Evolutionary conservation across 2,888 invertebrate genomes (phyloP), one percentile per base, ranked within the genome.

Genomic region (Linyphia triangularis): DNA sequence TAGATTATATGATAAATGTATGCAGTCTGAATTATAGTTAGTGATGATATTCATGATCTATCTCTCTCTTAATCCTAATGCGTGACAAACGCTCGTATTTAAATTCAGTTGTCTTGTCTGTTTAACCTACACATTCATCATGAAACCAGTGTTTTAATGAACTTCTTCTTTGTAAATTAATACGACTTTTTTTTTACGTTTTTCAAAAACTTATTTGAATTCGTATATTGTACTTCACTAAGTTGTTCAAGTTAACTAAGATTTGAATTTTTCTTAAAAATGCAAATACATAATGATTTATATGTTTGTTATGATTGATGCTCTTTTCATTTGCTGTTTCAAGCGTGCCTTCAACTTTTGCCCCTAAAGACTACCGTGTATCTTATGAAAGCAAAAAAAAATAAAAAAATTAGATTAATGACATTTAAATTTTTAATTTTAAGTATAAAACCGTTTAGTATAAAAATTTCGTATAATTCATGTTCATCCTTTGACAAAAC

Each of bases 1-100:
- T 30, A 30, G 65, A 67, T 79, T 79, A 79, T 26, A 51, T 6
- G 22, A 63, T 75, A 37, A 75, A 24, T 63, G 40, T 67, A 40
- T 77, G 26, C 24, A 22, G 37, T 37, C 16, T 37, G 40, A 40
- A 59, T 73, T 59, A 57, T 43, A 19, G 26, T 73, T 43, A 43
- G 51, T 43, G 26, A 63, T 28, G 24, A 51, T 59, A 40, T 28
- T 73, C 22, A 73, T 13, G 13, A 24, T 22, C 57, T 40, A n/a
- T n/a, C n/a, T n/a, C n/a, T n/a, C n/a, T n/a, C n/a, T n/a, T n/a
- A 22, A 13, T 59, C 22, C 16, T 30, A 9, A 40, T 30, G 59
- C 33, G 22, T 13, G 30, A 63, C 28, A 28, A 16, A 26, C 63
- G 24, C 26, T 0, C 28, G 63, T 22, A 5, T 57, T 22, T 10